Evolutionary conservation across 1,140 invertebrate genomes (phyloP), one percentile per base, ranked within the genome.

Genomic region (Rhyacophila brunnea): DNA sequence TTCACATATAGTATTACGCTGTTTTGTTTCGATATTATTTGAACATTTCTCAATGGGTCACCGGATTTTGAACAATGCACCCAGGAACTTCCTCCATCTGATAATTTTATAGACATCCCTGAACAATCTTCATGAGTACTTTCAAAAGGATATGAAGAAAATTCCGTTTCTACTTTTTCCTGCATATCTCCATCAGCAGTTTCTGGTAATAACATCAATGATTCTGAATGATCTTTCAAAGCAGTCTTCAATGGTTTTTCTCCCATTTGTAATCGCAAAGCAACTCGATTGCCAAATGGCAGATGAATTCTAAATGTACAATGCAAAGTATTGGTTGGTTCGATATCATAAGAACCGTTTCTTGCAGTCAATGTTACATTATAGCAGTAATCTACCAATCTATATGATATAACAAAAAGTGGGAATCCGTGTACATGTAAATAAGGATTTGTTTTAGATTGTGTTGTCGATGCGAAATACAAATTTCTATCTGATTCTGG

Each of bases 301-400:
- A 86, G 66, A 57, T 83, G 81, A 43, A 87, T 82, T 59, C 76
- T 74, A 69, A 85, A 86, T 13, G 82, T 83, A 67, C 85, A 87
- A 43, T 78, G 71, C 5, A 85, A 67, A 34, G 79, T 78, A 2
- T 70, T 67, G 0, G 75, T 74, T 5, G 82, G 80, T 51, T 78
- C 74, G 50, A 85, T 70, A 65, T 82, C 80, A 70, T 83, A 82
- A 57, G 81, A 81, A 63, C 81, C 83, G 71, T 84, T 85, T 54
- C 74, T 75, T n/a, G 70, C 71, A 40, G 79, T 76, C 50, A 85
- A 76, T 3, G 83, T 81, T 36, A 86, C 75, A 68, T 85, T 83
- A 66, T 85, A 85, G 60, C 85, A 87, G 66, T 82, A 81, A 70
- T 86, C 84, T 19, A 86, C 85, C 50, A 81, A 69, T 61, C 78